phyloP scores from a whole-genome alignment of 2,797 vertebrate species.

The Scomberomorus guttatus region DNA sequence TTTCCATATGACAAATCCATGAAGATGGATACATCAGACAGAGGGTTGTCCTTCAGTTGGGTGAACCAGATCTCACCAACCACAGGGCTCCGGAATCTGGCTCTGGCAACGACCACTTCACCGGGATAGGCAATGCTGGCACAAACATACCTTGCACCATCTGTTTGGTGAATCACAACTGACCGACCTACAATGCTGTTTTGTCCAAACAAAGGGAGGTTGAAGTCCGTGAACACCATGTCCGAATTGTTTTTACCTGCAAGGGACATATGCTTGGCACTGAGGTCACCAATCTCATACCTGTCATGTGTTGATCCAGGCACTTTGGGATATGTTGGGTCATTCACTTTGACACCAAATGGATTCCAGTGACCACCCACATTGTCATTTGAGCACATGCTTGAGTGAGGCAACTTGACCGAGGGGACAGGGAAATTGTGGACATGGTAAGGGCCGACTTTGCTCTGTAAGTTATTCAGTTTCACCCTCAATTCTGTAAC shows the following conservation, averaged over 20 bases:
- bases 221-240: constrained; percentile 79
- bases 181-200: constrained; percentile 90
- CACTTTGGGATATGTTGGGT: constrained; percentile 71
- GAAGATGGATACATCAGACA: constrained; percentile 87
- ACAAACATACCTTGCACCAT: constrained; percentile 77
- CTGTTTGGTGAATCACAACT: constrained; percentile 80
- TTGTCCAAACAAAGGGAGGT: constrained; percentile 86
- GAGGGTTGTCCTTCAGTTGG: constrained; percentile 79
- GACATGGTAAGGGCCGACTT: constrained; percentile 80
- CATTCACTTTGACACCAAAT: constrained; percentile 64
- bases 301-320: constrained; percentile 82
- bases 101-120: constrained; percentile 76
- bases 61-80: constrained; percentile 85
- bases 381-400: constrained; percentile 81
- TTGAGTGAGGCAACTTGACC: constrained; percentile 48
- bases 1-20: constrained; percentile 81
- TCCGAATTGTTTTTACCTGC: constrained; percentile 15
- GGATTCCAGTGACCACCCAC: constrained; percentile 88
- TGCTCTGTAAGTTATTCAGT: constrained; percentile 74
- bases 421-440: constrained; percentile 85
- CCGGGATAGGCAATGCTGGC: constrained; percentile 82
- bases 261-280: constrained; percentile 82
- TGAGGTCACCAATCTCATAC: constrained; percentile 87
- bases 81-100: constrained; percentile 79
- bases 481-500: constrained; percentile 78